Conservation (phyloP, 2,797 vertebrate species). For the Serranus cabrilla region DNA sequence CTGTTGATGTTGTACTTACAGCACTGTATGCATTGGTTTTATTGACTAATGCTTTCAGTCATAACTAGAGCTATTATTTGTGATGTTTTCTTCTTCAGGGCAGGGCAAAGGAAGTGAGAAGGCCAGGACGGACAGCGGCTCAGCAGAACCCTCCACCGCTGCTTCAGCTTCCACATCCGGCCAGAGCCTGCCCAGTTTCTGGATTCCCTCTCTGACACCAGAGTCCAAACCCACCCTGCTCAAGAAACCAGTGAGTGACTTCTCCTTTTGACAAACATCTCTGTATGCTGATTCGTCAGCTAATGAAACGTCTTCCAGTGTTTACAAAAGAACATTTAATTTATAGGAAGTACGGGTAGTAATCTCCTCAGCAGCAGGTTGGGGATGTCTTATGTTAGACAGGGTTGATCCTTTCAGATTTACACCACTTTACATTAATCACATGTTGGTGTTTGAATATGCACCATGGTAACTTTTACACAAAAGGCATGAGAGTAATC, state of each 20-base stretch:
- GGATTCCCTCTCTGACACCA: slow-evolving; percentile 92
- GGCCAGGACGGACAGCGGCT: slow-evolving; percentile 22
- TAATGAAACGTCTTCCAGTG: neutral
- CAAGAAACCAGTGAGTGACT: slow-evolving; percentile 90
- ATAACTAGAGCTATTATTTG: too few species aligned
- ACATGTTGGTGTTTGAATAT: too few species aligned
- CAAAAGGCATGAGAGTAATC: too few species aligned
- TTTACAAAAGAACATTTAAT: neutral
- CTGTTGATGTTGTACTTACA: too few species aligned
- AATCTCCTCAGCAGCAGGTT: neutral
- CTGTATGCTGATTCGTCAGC: neutral
- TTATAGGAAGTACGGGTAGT: too few species aligned
- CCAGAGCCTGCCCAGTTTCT: slow-evolving; percentile 90
- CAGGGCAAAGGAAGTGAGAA: slow-evolving; percentile 45
- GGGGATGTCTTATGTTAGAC: neutral
- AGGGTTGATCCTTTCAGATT: too few species aligned
- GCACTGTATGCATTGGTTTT: too few species aligned
- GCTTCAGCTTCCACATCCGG: slow-evolving; percentile 46
- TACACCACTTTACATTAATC: too few species aligned
- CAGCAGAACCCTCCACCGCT: slow-evolving; percentile 53
- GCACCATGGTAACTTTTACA: too few species aligned
- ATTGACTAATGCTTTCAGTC: too few species aligned
- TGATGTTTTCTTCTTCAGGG: slow-evolving; percentile 31
- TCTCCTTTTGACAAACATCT: neutral
- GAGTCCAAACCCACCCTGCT: slow-evolving; percentile 90